Base-by-base conservation (phyloP, 1,140 invertebrate genomes). In the Macrobrachium rosenbergii region DNA sequence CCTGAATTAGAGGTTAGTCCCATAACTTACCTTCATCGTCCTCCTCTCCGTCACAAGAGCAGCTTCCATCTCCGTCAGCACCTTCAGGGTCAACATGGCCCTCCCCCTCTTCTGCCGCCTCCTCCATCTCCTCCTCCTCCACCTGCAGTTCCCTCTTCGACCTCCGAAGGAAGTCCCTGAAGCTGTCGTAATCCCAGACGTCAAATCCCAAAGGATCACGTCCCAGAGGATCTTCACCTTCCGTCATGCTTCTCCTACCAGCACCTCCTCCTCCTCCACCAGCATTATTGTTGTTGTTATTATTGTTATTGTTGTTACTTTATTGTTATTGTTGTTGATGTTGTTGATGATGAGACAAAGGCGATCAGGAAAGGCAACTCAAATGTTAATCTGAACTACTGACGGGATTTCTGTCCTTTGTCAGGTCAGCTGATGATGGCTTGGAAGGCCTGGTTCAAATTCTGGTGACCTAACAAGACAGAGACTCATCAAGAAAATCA, bases 221-320 rank as follows among this genome's bases (percentile, higher is more conserved):
- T 2, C 58, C 75, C 19, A 5, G 17, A 12, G n/a, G 45, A 77
- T 21, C 43, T 58, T 52, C 43, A 75, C 37, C 73, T 21, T 17
- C 17, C n/a, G 19, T 28, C 60, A 28, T 21, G 64, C 62, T 28
- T 64, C 6, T 43, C 21, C 60, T 19, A 37, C 21, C 59, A 80
- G 17, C 8, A 63, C 10, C 21, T 17, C 37, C 45, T 92, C 94
- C 95, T 72, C 92, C 52, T 45, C 72, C 89, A 7, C 92, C 77
- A 37, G 62, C 88, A 14, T 92, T 93, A 92, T 90, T 73, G 79
- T 73, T 64, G 67, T 88, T 64, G 69, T 87, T 73, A 52, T 60
- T 87, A 52, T 87, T 85, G 52, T 78, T 88, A 16, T 83, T 88
- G n/a, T 86, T 78, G 19, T 88, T 85, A 17, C n/a, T n/a, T 88